Evolutionary conservation across 92 coral and sea anemone genomes (phyloP), one percentile per base, ranked within the genome.

Genomic region (Porites divaricata): DNA sequence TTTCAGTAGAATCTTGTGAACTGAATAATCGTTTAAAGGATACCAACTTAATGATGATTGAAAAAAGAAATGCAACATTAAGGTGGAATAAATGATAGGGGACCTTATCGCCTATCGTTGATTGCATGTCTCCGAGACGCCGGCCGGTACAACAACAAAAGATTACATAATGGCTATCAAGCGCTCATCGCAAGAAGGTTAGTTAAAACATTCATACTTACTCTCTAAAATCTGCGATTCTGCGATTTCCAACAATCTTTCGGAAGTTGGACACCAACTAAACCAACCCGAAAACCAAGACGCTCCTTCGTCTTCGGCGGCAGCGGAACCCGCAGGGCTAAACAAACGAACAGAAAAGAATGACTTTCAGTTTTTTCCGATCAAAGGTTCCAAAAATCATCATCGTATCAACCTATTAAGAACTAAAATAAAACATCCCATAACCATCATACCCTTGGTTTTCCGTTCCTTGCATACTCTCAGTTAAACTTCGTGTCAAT

Each of bases 191-290:
- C 24, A 20, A 22, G 41, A 53, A 62, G 0, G 21, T 45, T 20
- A 13, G 45, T 35, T 57, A 22, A 26, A 56, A 66, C 4, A 41
- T 17, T 19, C 26, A 48, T 0, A 24, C 99, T 92, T 68, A 96
- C 99, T 90, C 76, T 85, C 81, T 77, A 96, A 79, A 64, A 96
- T 95, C 75, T 94, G 88, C 10, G 91, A 54, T 78, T 96, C 99
- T 23, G 99, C 98, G 8, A 76, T 72, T 71, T 92, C 98, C 61
- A 96, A 83, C 48, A 92, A 88, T 62, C 81, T 86, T 63, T 96
- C 96, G 7, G 99, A 96, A 8, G 99, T 96, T 9, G 99, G 99
- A 71, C 98, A 95, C 99, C 99, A 96, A 24, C 86, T 88, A 53
- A 96, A 89, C 99, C 99, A 96, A 26, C 93, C 56, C 13, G 70